phyloP scores from a whole-genome alignment of 1,140 invertebrate species.

The Heliconius hermathena region DNA sequence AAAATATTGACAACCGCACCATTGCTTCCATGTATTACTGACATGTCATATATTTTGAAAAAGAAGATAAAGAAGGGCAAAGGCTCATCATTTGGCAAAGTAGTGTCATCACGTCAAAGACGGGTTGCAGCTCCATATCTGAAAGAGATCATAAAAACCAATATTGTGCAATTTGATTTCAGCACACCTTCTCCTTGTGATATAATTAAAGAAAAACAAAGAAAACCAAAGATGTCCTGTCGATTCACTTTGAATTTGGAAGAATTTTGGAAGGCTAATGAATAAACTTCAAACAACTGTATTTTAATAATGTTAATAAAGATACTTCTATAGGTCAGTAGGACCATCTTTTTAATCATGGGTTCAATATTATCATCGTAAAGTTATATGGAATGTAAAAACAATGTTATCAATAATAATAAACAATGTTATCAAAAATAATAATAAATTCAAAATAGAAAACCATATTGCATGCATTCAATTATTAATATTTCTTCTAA shows the following conservation, averaged over 20 bases:
- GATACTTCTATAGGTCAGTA: not conserved
- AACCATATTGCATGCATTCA: not conserved
- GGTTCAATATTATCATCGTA: not conserved
- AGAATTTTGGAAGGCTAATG: not conserved
- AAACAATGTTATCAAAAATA: not conserved
- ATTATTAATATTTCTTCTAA: not conserved
- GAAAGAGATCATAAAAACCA: slow-evolving; percentile 42
- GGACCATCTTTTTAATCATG: not conserved
- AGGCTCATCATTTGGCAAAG: slow-evolving; percentile 66
- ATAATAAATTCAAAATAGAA: not conserved
- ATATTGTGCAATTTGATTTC: slow-evolving; percentile 61
- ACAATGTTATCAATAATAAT: too few relatives aligned
- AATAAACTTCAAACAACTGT: not conserved
- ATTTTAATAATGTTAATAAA: not conserved
- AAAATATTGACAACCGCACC: slow-evolving; percentile 42
- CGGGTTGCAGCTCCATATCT: slow-evolving; percentile 58
- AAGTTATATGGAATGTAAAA: not conserved
- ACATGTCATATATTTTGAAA: slow-evolving; percentile 62
- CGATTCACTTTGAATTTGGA: slow-evolving; percentile 22
- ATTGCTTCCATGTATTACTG: slow-evolving; percentile 53
- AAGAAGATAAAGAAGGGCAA: slow-evolving; percentile 50
- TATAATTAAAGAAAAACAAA: slow-evolving; percentile 57
- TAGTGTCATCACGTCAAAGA: slow-evolving; percentile 50
- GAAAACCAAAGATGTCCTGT: slow-evolving; percentile 50
- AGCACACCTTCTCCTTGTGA: slow-evolving; percentile 65